A percentile compares a stretch with the other conserved stretches of the same genome.
Conservation (phyloP, 2,888 invertebrate species). For the Sycophila texana region DNA sequence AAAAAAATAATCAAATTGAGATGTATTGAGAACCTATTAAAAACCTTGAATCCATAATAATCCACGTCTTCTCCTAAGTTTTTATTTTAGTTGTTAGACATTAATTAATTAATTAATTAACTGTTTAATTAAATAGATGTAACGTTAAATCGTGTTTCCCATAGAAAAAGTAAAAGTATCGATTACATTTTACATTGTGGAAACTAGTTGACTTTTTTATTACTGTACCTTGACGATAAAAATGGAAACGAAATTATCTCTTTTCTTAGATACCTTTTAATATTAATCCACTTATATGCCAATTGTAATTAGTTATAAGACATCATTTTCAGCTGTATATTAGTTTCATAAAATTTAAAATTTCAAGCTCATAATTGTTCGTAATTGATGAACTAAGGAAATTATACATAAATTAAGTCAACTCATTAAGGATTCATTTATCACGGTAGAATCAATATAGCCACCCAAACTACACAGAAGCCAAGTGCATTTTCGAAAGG, state of each 20-base stretch:
- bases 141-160: constrained; percentile 16
- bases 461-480: too few species aligned
- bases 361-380: too few species aligned
- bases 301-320: background rate
- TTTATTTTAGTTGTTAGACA: constrained; percentile 32
- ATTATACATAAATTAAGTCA: too few species aligned
- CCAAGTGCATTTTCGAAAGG: too few species aligned
- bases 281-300: too few species aligned
- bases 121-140: constrained; percentile 35
- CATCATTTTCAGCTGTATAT: background rate
- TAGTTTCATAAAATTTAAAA: too few species aligned
- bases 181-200: constrained; percentile 29
- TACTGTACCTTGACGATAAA: background rate
- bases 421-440: too few species aligned
- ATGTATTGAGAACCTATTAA: constrained; percentile 22
- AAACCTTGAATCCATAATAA: constrained; percentile 10
- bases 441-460: too few species aligned
- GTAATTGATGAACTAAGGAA: too few species aligned
- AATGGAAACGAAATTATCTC: too few species aligned
- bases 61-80: constrained; percentile 10
- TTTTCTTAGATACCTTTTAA: too few species aligned
- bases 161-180: constrained; percentile 46
- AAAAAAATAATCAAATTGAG: constrained; percentile 26
- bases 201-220: constrained; percentile 31
- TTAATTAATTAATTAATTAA: constrained; percentile 15